Base-by-base conservation (phyloP, 2,113 vertebrate species). In the Sinocyclocheilus anshuiensis region DNA sequence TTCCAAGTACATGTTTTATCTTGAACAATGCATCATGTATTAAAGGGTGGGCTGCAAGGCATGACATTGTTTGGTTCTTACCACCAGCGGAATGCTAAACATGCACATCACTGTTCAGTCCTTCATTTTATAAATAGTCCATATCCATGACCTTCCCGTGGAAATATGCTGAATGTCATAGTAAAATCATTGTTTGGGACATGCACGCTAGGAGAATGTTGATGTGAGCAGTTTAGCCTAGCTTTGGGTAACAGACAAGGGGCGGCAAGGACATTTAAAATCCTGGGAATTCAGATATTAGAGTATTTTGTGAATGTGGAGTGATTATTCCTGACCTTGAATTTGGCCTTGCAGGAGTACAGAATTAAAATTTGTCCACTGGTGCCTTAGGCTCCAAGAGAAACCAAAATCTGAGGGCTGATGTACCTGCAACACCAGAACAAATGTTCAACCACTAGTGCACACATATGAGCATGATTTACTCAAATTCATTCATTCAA, bases 161-260 rank as follows among this genome's bases (percentile, higher is more conserved):
- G 45, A 88, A 85, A 84, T 76, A 76, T 61, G 80, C 57, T 83
- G 48, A 77, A 71, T 77, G 10, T 85, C 79, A 87, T 89, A 85
- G 83, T 85, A 78, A 89, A 83, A 74, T 69, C 86, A 85, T 85
- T 89, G 88, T 86, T 69, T 59, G 24, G 24, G 42, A 59, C 74
- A 82, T 78, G 71, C 7, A n/a, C 20, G 33, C 78, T 79, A 71
- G n/a, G 63, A 83, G 69, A 87, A 33, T 76, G 57, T n/a, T 65
- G 53, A 63, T 48, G 20, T 22, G 39, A 78, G 86, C 33, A 67
- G 72, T 53, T 87, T 74, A 77, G 74, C 10, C 39, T 6, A 48
- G 42, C 22, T 48, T 76, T 84, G 15, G 45, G 48, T 81, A 86
- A 57, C 13, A 79, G 78, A 76, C 26, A 86, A 83, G 48, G 59